Evolutionary conservation across 2,797 vertebrate species (phyloP), one percentile per base, ranked within the genome.

Genomic region (Chelonia mydas): DNA sequence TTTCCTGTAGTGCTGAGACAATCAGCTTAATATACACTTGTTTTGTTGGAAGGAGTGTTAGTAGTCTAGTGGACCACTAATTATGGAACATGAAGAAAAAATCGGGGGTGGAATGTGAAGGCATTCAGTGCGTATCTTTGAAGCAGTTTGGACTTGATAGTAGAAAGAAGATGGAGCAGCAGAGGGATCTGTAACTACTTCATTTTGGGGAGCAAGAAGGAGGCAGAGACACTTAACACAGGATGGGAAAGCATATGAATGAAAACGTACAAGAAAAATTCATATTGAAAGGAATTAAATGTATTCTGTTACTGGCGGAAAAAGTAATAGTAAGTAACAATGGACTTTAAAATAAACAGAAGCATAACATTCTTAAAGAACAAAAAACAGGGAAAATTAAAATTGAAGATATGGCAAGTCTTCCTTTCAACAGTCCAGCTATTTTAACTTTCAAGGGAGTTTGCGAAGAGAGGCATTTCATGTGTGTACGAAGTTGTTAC

Each of bases 371-470:
- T 6, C 28, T 89, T 1, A 45, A 86, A 89, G 27, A 55, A 53
- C 19, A 10, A 81, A 23, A 68, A 23, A 11, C 51, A 83, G 10
- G 80, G 33, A 57, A 68, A 72, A 11, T 4, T 41, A 8, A 68
- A 65, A 7, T 7, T 86, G 76, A 3, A 9, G 74, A 5, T 57
- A 11, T n/a, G n/a, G 2, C 55, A 37, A 47, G 16, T 0, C 0
- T n/a, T 65, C 6, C 37, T 90, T 89, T 57, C 86, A 88, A 88
- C 68, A n/a, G 53, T 2, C 23, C 49, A 3, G 7, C 51, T 21
- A n/a, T 80, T 87, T 65, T 91, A 59, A 21, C 25, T 83, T 94
- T 84, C 51, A 33, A 15, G 78, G 65, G 31, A 41, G 74, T 49
- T 17, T 3, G 23, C 74, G 2, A 86, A 86, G 37, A 54, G 2